Evolutionary conservation across 1,140 invertebrate genomes (phyloP).

Genomic region (Formica selysi): DNA sequence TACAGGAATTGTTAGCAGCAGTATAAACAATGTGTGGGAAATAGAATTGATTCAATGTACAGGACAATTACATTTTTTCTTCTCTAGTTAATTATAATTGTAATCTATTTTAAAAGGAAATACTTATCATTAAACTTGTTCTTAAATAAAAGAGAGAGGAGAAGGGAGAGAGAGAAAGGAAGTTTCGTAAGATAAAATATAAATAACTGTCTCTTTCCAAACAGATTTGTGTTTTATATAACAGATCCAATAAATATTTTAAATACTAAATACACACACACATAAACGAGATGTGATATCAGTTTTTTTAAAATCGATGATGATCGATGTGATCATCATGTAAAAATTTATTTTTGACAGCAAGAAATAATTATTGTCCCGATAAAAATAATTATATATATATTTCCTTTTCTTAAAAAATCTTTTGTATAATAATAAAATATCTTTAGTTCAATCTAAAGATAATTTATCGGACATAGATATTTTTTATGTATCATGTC

Average conservation of each 20-base stretch:
- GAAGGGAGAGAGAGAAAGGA: background rate
- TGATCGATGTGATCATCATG: background rate
- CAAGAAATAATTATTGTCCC: slow-evolving; percentile 22
- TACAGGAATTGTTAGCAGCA: background rate
- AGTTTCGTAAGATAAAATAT: background rate
- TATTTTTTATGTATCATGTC: slow-evolving; percentile 29
- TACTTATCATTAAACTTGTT: background rate
- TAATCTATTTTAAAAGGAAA: background rate
- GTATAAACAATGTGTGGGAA: background rate
- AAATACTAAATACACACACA: background rate
- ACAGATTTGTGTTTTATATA: background rate
- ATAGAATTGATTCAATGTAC: background rate
- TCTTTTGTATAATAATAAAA: slow-evolving; percentile 40
- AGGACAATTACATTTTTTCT: background rate
- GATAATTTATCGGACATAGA: slow-evolving; percentile 28
- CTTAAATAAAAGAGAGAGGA: background rate
- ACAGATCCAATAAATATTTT: background rate
- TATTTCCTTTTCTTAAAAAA: background rate
- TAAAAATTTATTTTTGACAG: slow-evolving; percentile 1
- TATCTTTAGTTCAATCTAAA: slow-evolving; percentile 43
- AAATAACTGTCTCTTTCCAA: background rate
- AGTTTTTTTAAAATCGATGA: background rate
- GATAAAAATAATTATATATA: background rate
- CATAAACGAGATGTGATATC: background rate
- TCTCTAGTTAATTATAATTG: background rate